phyloP scores from a whole-genome alignment of 2,797 vertebrate genomes.

The Sorex maritimensis region DNA sequence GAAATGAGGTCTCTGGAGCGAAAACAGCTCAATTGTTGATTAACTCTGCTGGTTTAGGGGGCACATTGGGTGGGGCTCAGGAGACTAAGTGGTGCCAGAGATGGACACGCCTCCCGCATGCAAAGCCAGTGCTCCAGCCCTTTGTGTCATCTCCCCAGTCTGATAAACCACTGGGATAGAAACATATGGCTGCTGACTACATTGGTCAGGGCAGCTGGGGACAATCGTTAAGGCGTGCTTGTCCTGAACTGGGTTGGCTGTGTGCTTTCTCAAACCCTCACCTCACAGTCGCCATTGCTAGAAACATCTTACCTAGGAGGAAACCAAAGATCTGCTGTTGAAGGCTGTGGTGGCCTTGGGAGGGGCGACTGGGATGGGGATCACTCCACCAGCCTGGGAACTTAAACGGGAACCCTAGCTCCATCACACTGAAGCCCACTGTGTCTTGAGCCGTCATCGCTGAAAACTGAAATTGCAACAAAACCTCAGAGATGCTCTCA shows the following conservation, averaged over 20 bases:
- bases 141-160: too few species aligned
- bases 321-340: background rate
- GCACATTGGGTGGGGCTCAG: too few species aligned
- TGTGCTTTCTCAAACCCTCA: background rate
- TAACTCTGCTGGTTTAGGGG: background rate
- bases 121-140: too few species aligned
- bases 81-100: too few species aligned
- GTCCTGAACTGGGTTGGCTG: background rate
- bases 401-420: background rate
- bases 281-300: background rate
- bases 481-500: slow-evolving; percentile 32
- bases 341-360: background rate
- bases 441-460: background rate
- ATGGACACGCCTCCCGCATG: too few species aligned
- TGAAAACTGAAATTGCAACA: background rate
- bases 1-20: background rate
- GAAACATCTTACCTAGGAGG: background rate
- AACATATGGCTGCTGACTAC: background rate
- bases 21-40: background rate
- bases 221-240: background rate
- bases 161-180: background rate
- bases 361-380: background rate
- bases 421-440: background rate
- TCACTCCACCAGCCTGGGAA: background rate
- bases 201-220: background rate